A percentile compares a stretch with the other conserved stretches of the same genome.
Conservation (phyloP, 1,140 invertebrate genomes). For the Drosophila dunni region DNA sequence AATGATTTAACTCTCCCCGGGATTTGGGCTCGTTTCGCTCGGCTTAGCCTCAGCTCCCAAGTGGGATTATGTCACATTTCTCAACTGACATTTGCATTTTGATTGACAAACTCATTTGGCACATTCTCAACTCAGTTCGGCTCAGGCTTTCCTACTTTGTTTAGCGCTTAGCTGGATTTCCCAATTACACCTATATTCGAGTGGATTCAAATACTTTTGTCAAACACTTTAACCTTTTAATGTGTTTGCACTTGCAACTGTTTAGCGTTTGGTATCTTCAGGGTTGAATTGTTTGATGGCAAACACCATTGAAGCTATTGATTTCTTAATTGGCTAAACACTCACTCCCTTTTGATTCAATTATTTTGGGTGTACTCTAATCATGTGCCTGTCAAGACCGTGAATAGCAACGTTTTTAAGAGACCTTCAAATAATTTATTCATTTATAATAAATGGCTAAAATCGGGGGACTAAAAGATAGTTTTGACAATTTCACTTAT, state of each 20-base stretch:
- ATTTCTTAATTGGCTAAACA: slow-evolving; percentile 11
- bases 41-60: slow-evolving; percentile 79
- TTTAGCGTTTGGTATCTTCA: neutral
- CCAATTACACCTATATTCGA: slow-evolving; percentile 55
- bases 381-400: neutral
- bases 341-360: slow-evolving; percentile 1
- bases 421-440: neutral
- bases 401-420: neutral
- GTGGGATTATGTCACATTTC: slow-evolving; percentile 83
- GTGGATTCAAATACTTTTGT: slow-evolving; percentile 19
- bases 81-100: slow-evolving; percentile 81
- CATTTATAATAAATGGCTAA: neutral
- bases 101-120: slow-evolving; percentile 82
- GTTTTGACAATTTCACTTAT: no score
- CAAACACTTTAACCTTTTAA: slow-evolving; percentile 1
- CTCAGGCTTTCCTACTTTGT: slow-evolving; percentile 40
- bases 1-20: slow-evolving; percentile 76
- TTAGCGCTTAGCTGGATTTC: slow-evolving; percentile 66
- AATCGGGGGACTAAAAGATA: no score
- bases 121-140: slow-evolving; percentile 32
- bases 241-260: slow-evolving; percentile 31
- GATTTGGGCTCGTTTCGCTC: slow-evolving; percentile 70
- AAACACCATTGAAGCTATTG: slow-evolving; percentile 7
- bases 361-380: neutral
- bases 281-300: neutral